Evolutionary conservation across 2,113 vertebrate genomes (phyloP), one percentile per base, ranked within the genome.

Genomic region (Calypte anna): DNA sequence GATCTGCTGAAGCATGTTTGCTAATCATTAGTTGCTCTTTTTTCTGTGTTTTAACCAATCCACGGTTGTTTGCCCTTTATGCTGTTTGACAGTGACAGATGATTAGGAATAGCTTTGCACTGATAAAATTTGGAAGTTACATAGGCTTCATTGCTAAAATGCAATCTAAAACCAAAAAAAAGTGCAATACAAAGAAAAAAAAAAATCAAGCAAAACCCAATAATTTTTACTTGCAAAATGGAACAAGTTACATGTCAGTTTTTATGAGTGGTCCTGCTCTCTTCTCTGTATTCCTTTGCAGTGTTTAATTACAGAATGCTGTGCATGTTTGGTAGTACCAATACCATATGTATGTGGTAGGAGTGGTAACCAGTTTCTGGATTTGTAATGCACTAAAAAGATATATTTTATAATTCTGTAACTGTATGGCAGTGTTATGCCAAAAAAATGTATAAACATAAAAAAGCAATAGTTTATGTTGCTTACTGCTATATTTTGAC

Each of bases 381-480:
- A 93, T 96, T 94, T 97, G 96, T 97, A 96, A 96, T 97, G 94
- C 96, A 96, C 95, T 96, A 93, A 83, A 91, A 95, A 95, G 93
- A 90, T 92, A 88, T 97, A 96, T 97, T 98, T 98, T 98, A 94
- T 97, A 98, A 94, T 97, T 97, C 96, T 97, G 93, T 97, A 96
- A 95, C 61, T 94, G 96, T 98, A 98, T 97, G 96, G 97, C 97
- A 97, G 55, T 96, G 75, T 96, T 96, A 91, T 97, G 97, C 97
- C 97, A 97, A 85, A 86, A 90, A 86, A 92, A 46, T 96, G 97
- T 97, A 96, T 86, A 96, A 96, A 93, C 90, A 88, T 85, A 81
- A 94, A 96, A 96, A 96, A 96, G 95, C 95, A 97, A 94, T 97
- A 96, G 92, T 96, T 98, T 97, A 81, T 96, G 92, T 98, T 97